These are phyloP conservation scores for Tokudaia tokunoshimensis DNA, from an alignment of 2,797 vertebrate species.

Conservation along the genomic window DNA sequence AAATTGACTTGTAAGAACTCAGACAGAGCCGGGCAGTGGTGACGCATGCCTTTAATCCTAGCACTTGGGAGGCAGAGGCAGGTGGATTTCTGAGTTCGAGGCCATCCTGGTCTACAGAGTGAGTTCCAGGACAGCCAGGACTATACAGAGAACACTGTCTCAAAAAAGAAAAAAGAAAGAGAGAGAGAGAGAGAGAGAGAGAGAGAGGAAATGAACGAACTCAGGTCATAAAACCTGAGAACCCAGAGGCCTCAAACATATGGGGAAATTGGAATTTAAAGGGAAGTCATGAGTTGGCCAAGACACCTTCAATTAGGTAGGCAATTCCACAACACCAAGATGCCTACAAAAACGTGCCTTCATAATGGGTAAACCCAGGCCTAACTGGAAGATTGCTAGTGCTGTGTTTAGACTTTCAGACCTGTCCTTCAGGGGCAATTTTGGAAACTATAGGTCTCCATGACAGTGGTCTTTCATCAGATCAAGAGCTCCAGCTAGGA, in stretches of 20 bases:
- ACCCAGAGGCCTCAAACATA: background rate
- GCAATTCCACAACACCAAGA: background rate
- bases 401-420: background rate
- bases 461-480: background rate
- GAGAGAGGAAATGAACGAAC: too few relatives aligned
- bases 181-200: too few relatives aligned
- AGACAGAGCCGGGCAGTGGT: background rate
- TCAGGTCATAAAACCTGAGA: background rate
- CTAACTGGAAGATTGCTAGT: background rate
- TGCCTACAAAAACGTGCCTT: background rate
- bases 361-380: background rate
- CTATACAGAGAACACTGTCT: too few relatives aligned
- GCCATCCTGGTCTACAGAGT: too few relatives aligned
- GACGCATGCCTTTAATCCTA: too few relatives aligned
- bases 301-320: background rate
- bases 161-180: too few relatives aligned
- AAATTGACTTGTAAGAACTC: conserved; percentile 3
- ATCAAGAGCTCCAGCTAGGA: background rate
- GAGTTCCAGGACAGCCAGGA: too few relatives aligned
- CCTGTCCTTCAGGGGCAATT: background rate
- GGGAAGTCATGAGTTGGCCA: background rate
- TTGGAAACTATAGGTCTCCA: background rate
- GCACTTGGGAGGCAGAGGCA: too few relatives aligned
- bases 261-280: background rate
- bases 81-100: too few relatives aligned